A percentile compares a stretch with the other conserved stretches of the same genome.
phyloP scores from a whole-genome alignment of 1,140 invertebrate species.

The Leucophenga varia region DNA sequence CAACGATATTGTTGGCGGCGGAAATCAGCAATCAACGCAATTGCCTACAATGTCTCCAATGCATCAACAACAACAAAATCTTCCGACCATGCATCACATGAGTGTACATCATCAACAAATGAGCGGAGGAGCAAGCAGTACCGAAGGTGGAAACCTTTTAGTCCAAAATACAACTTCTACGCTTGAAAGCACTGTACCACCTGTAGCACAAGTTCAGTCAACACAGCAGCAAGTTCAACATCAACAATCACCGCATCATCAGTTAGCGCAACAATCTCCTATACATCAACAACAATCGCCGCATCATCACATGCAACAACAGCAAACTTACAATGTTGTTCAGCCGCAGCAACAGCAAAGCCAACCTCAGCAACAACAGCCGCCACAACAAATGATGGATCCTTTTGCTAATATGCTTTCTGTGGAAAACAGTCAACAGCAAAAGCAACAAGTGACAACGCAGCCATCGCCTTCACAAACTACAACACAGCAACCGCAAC shows the following conservation, averaged over 20 bases:
- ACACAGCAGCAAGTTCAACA: conserved; percentile 45
- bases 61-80: conserved; percentile 41
- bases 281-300: conserved; percentile 30
- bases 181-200: conserved; percentile 21
- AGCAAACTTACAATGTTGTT: conserved; percentile 33
- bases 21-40: conserved; percentile 22
- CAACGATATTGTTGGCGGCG: conserved; percentile 50
- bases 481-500: conserved; percentile 1
- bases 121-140: too few relatives aligned
- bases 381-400: conserved; percentile 49
- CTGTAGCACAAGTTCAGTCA: conserved; percentile 21
- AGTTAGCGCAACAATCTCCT: conserved; percentile 35
- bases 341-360: conserved; percentile 20
- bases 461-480: background rate
- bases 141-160: too few relatives aligned
- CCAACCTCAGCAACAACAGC: conserved; percentile 32
- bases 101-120: conserved; percentile 24
- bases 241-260: conserved; percentile 37
- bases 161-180: conserved; percentile 25
- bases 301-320: conserved; percentile 25
- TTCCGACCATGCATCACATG: conserved; percentile 42
- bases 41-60: conserved; percentile 15
- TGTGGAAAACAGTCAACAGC: conserved; percentile 12
- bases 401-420: conserved; percentile 35
- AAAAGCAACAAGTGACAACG: background rate